Base-by-base conservation (phyloP, 37 sponge, comb jelly and placozoan genomes). In the Petrosia ficiformis region DNA sequence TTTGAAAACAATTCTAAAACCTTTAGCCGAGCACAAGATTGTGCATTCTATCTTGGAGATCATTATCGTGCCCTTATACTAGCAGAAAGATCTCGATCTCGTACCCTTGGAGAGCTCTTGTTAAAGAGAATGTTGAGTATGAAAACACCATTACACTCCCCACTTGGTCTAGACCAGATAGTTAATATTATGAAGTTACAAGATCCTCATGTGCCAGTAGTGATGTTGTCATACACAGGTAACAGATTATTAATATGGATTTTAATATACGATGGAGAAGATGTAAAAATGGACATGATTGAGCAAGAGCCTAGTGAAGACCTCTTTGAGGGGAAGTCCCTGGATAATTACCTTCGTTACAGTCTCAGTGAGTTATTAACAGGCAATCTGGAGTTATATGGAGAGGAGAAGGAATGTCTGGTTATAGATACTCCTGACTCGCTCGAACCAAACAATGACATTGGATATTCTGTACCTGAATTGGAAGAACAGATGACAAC, bases 21-120 rank as follows among this genome's bases (percentile, higher is more conserved):
- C 32, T 90, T 90, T 57, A 78, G 81, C 39, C 57, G 77, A 1
- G 58, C 80, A 6, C 91, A 90, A 44, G 80, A 85, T 58, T 77
- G 82, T 40, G 70, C 85, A 3, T 77, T 78, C 31, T 34, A 38
- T 10, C 78, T 82, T 0, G 71, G 79, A 5, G 67, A 82, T 26
- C 70, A 25, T n/a, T 44, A 81, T 8, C 41, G 57, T 22, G 82
- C 91, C 4, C 66, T 90, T 30, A 21, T 54, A 1, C 42, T 77
- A 8, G 91, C 86, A 21, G 91, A 90, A 54, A 78, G 77, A 48
- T 67, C 72, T 71, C 48, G 91, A 41, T 82, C 86, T 22, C 64
- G 91, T 10, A 90, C 86, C 26, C 75, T 90, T n/a, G 91, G 91
- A 1, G 91, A 90, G 42, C 57, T 85, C 4, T 32, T 90, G 76